These are phyloP conservation scores for Indicator maculatus DNA, from an alignment of 2,113 vertebrate species.

Conservation along the genomic window DNA sequence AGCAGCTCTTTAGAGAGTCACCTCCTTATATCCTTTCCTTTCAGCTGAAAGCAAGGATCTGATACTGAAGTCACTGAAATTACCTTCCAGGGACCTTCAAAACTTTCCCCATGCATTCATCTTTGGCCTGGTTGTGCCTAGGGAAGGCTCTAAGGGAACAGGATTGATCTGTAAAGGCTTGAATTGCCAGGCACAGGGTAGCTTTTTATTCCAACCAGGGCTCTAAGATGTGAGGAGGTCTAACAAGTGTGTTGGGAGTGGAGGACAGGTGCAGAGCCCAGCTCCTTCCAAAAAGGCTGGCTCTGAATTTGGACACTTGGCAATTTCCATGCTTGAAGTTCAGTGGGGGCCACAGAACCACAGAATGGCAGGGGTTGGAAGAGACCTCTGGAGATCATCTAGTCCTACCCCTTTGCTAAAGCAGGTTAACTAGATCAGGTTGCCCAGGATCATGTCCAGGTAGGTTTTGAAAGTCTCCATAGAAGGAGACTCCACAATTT, in stretches of 20 bases:
- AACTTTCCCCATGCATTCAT: background rate
- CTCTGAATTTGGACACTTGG: background rate
- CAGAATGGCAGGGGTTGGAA: too few species aligned
- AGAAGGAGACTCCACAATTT: too few species aligned
- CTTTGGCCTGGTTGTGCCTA: background rate
- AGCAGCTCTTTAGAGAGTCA: conserved; percentile 46
- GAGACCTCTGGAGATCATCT: too few species aligned
- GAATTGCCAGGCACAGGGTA: background rate
- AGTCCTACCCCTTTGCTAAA: too few species aligned
- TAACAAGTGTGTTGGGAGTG: background rate
- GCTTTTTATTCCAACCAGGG: background rate
- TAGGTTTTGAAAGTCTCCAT: too few species aligned
- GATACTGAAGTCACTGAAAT: conserved; percentile 4
- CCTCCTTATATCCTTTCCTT: conserved; percentile 58
- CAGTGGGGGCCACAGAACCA: too few species aligned
- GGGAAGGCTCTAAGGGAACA: background rate
- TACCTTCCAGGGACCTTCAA: conserved; percentile 46
- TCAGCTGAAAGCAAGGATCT: conserved; percentile 40
- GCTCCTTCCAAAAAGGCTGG: background rate
- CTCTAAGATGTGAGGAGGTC: background rate
- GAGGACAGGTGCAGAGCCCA: background rate
- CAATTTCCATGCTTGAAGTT: background rate
- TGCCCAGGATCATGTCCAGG: too few species aligned
- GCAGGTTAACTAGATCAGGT: too few species aligned
- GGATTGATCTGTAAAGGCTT: background rate